Conservation (phyloP, 2,113 vertebrate species). For the Emberiza fucata region DNA sequence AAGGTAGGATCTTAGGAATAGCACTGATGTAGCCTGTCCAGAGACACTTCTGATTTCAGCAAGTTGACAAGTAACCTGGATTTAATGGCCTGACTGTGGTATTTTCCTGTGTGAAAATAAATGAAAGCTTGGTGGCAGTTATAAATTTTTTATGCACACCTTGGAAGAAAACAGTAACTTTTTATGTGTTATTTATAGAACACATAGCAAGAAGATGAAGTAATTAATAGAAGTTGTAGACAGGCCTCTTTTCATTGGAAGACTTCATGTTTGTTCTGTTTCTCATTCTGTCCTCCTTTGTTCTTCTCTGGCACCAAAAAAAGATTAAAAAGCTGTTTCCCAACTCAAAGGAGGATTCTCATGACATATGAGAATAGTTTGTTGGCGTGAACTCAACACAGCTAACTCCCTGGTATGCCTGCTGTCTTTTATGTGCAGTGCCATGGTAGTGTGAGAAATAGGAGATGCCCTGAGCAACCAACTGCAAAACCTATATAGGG, state of each 20-base stretch:
- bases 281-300: background rate
- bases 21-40: background rate
- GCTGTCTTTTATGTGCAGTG: background rate
- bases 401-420: background rate
- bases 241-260: background rate
- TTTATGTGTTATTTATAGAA: background rate
- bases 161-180: background rate
- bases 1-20: conserved; percentile 58
- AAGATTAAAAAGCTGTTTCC: background rate
- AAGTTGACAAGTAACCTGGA: background rate
- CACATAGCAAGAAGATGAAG: background rate
- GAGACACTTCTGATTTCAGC: background rate
- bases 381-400: background rate
- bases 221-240: background rate
- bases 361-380: background rate
- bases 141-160: background rate
- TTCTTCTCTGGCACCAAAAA: background rate
- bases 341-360: background rate
- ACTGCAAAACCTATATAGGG: background rate
- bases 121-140: background rate
- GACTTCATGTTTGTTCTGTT: background rate
- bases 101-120: background rate
- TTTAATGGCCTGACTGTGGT: background rate
- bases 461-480: background rate
- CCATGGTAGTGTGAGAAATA: background rate